Percentiles rank a stretch among this genome's conserved stretches.
Evolutionary conservation across 1,140 invertebrate genomes (phyloP).

Genomic region (Zaprionus ornatus): DNA sequence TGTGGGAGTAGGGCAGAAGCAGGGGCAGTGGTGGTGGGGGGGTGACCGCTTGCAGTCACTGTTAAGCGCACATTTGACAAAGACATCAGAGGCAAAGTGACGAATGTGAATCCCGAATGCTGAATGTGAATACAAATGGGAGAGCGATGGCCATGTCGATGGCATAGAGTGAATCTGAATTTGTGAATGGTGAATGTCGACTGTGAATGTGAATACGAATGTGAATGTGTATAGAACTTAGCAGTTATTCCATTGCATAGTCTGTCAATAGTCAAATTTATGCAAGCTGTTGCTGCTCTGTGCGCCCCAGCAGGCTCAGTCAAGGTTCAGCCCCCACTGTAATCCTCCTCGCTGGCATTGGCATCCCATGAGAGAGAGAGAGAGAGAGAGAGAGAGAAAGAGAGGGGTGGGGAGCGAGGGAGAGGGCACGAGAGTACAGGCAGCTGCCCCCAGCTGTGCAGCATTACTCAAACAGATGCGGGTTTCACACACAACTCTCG

Average conservation of each 20-base stretch:
- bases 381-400: neutral
- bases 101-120: constrained; percentile 38
- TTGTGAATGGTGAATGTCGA: constrained; percentile 9
- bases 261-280: constrained; percentile 77
- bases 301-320: constrained; percentile 24
- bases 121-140: constrained; percentile 13
- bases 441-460: constrained; percentile 22
- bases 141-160: neutral
- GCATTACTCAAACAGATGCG: constrained; percentile 54
- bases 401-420: neutral
- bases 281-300: constrained; percentile 68
- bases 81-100: constrained; percentile 64
- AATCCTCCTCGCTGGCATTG: neutral
- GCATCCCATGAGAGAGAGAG: neutral
- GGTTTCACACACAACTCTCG: constrained; percentile 30
- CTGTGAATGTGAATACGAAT: neutral
- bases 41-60: constrained; percentile 39
- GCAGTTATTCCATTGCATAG: constrained; percentile 70
- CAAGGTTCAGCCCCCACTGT: neutral
- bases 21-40: neutral
- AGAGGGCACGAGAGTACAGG: neutral
- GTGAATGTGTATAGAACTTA: constrained; percentile 49
- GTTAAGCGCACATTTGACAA: constrained; percentile 58
- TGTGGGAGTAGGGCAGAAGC: neutral
- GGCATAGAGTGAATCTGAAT: constrained; percentile 1